Evolutionary conservation across 2,113 vertebrate genomes (phyloP).

Genomic region (Callaeas wilsoni): DNA sequence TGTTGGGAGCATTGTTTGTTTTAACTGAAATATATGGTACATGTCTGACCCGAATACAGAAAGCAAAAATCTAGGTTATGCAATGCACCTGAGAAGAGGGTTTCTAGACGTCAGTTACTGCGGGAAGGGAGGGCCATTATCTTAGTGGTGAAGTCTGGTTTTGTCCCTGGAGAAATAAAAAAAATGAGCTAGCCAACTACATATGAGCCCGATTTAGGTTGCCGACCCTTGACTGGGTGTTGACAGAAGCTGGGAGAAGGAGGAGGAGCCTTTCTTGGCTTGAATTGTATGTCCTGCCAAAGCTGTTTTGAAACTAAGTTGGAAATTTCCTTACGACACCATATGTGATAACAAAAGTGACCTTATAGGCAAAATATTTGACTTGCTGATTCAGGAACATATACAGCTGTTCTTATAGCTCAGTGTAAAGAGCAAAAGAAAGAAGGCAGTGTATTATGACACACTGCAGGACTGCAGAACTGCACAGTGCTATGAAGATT

Average conservation of each 20-base stretch:
- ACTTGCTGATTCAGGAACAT: not conserved
- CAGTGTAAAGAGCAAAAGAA: not conserved
- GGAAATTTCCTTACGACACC: conserved; percentile 17
- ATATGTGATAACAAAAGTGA: conserved; percentile 33
- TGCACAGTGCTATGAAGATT: not conserved
- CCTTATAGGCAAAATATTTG: conserved; percentile 27
- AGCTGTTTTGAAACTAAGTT: conserved; percentile 34
- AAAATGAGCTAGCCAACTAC: not conserved
- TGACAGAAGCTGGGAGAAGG: conserved; percentile 27
- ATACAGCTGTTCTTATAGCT: not conserved
- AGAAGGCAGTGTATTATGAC: not conserved
- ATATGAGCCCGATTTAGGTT: not conserved
- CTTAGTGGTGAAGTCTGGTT: not conserved
- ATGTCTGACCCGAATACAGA: not conserved
- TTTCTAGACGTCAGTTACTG: not conserved
- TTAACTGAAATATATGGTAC: not conserved
- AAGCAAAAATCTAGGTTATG: not conserved
- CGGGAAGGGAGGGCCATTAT: not conserved
- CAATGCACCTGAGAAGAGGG: not conserved
- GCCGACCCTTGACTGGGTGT: not conserved
- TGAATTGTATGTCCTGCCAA: not conserved
- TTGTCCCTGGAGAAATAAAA: not conserved
- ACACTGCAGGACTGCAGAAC: not conserved
- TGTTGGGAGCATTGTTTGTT: not conserved
- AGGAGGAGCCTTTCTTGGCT: not conserved